phyloP scores from a whole-genome alignment of 2,113 vertebrate genomes.

The Circaetus cinerascens region DNA sequence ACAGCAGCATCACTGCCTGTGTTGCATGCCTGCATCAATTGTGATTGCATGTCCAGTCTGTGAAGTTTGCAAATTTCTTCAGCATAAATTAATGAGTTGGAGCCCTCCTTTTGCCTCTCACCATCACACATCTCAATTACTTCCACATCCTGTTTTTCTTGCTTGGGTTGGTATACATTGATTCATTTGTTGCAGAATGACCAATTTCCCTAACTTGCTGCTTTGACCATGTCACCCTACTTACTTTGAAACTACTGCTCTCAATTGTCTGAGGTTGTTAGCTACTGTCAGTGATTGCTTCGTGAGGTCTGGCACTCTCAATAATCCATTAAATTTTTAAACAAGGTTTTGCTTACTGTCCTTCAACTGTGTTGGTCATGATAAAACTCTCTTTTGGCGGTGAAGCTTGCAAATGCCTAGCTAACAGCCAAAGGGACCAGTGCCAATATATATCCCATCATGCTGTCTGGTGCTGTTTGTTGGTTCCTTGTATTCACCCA shows the following conservation, averaged over 20 bases:
- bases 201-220: neutral
- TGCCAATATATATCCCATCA: neutral
- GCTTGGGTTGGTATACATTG: neutral
- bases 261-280: neutral
- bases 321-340: neutral
- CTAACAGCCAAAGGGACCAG: neutral
- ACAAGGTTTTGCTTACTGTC: neutral
- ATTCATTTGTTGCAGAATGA: neutral
- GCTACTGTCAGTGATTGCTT: neutral
- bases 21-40: no score
- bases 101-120: neutral
- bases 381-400: neutral
- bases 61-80: neutral
- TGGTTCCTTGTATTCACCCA: neutral
- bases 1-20: neutral
- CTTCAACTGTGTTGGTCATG: neutral
- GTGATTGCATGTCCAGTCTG: neutral
- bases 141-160: neutral
- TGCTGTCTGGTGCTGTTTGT: neutral
- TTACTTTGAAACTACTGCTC: neutral
- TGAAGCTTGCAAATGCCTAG: neutral
- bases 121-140: neutral
- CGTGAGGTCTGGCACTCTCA: neutral
- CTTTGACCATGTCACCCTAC: neutral
- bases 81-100: neutral